Base-by-base conservation (phyloP, 2,797 vertebrate genomes). In the Eospalax fontanierii region DNA sequence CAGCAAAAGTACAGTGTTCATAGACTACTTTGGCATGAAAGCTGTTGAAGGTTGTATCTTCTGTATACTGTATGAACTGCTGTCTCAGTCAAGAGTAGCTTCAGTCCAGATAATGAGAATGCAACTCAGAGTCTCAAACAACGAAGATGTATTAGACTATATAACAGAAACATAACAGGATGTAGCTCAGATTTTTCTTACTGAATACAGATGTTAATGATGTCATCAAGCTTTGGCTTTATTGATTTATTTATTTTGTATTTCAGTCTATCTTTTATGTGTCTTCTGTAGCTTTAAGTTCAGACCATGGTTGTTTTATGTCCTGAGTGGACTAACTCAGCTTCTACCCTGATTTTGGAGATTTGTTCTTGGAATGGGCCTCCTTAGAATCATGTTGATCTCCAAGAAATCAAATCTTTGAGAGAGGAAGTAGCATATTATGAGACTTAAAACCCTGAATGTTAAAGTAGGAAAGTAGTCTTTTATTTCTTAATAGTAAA, bases 401-500 rank as follows among this genome's bases (percentile, higher is more conserved):
- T 73, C 59, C 7, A 83, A 87, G 33, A 79, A 95, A 90, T 28
- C 4, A 94, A 79, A 19, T 7, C 76, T 92, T 95, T 88, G 80
- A 94, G 79, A 88, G 79, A 92, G n/a, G 74, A 61, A 46, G 26
- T 57, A 87, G 71, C 50, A 90, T 38, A 28, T 94, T 90, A 61
- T 50, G 12, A 91, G 46, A 90, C 12, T 38, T 74, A 21, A 46
- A 92, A 46, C 16, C 19, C 59, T 82, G 68, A 83, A 78, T 96
- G 35, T 89, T 95, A 81, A 79, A 91, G 50, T 7, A 54, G 50
- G 12, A 54, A 54, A 54, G n/a, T 66, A 82, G n/a, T 28, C 35
- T 74, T n/a, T 86, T 95, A 87, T 83, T 91, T 93, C 76, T 85
- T 85, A 83, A 70, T 84, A 92, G 46, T 84, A n/a, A 93, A 92